These are phyloP conservation scores for Cyanocitta stelleri DNA, from an alignment of 2,113 vertebrate genomes.

Conservation along the genomic window DNA sequence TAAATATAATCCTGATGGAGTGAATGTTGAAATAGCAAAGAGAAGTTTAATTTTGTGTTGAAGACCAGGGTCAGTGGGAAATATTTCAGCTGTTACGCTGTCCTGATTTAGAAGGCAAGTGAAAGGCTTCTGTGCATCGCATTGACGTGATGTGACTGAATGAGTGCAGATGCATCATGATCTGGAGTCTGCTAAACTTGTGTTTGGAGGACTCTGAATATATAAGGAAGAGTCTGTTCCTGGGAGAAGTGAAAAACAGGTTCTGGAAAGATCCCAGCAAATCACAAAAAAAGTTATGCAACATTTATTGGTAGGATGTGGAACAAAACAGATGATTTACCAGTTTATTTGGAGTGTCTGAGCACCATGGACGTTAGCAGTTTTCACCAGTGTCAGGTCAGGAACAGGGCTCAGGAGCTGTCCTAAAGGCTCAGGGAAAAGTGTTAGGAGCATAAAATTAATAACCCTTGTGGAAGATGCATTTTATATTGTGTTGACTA, in stretches of 20 bases:
- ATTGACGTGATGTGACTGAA: not conserved
- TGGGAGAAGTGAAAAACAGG: not conserved
- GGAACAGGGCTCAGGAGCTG: not conserved
- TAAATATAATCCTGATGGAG: not conserved
- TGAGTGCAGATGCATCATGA: not conserved
- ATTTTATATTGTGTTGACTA: not conserved
- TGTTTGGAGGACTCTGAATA: not conserved
- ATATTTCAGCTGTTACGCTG: not conserved
- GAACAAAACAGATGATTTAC: not conserved
- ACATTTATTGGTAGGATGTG: not conserved
- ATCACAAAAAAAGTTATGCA: not conserved
- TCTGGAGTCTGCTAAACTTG: not conserved
- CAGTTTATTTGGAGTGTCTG: not conserved
- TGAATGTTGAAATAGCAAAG: slow-evolving; percentile 2
- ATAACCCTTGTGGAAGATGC: not conserved
- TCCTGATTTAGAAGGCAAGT: not conserved
- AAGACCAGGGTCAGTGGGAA: slow-evolving; percentile 8
- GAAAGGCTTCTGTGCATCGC: not conserved
- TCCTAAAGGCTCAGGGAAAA: not conserved
- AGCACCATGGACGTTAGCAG: rapidly evolving
- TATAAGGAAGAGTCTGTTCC: not conserved
- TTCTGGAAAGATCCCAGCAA: not conserved
- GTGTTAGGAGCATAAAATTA: not conserved
- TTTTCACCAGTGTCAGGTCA: not conserved
- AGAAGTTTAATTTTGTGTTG: not conserved